Evolutionary conservation across 2,113 vertebrate species (phyloP), one percentile per base, ranked within the genome.

Genomic region (Sclerurus mexicanus): DNA sequence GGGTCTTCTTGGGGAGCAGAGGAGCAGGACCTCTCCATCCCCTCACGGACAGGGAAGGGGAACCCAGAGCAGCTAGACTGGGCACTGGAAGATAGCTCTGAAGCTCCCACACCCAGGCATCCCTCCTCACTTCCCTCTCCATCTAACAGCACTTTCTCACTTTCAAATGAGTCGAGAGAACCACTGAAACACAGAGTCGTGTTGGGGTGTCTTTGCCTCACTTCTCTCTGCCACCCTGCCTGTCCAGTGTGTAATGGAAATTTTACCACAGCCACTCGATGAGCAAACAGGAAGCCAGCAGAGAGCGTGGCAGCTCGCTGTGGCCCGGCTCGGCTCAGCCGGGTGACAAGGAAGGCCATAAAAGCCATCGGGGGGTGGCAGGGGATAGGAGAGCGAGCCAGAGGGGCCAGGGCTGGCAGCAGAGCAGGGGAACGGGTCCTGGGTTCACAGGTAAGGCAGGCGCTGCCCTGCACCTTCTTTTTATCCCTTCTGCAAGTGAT

Each of bases 281-380:
- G 98, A 97, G 97, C 98, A 99, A 99, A 99, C 98, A 99, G 98
- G 98, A 99, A 99, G 98, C 96, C 98, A 87, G 95, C 71, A 85
- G 81, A 72, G 85, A 96, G 93, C 85, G 96, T 96, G 97, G 96
- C 96, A 88, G 67, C 20, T 82, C 9, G 47, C 75, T 17, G 95
- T 23, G 53, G 94, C 91, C 94, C 19, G 0, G 90, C 79, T 95
- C 71, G 14, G 85, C 82, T 76, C 85, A 56, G n/a, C 39, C 1
- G 7, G 58, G 90, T 50, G 60, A 87, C 68, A 39, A 85, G 78
- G 60, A 74, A 83, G 89, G 82, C 87, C 85, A 95, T 96, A 96
- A 97, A 97, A 96, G 85, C 93, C 40, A 1, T 66, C 12, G 50
- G 58, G 68, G 85, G 85, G 86, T 52, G 79, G 79, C 79, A 69